phyloP scores from a whole-genome alignment of 2,797 vertebrate species.

The Bradypodion pumilum region DNA sequence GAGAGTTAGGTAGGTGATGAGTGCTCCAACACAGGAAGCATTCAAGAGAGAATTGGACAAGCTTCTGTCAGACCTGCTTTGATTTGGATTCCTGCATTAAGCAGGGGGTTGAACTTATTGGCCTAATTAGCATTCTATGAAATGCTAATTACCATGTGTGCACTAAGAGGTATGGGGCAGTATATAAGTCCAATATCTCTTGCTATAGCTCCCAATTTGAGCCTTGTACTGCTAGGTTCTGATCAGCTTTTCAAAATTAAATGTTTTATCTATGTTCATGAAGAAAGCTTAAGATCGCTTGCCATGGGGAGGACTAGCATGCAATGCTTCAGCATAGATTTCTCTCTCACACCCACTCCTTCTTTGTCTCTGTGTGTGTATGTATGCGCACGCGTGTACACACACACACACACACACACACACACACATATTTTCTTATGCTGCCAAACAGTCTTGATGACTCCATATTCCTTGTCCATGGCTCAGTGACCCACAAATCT shows the following conservation, averaged over 20 bases:
- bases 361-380: neutral
- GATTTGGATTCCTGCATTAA: too few relatives aligned
- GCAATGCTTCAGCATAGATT: conserved; percentile 50
- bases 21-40: too few relatives aligned
- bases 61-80: too few relatives aligned
- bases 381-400: neutral
- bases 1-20: too few relatives aligned
- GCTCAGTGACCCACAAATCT: conserved; percentile 96
- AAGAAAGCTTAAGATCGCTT: conserved; percentile 51
- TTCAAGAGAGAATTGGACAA: too few relatives aligned
- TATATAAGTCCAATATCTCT: too few relatives aligned
- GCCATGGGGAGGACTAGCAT: conserved; percentile 57
- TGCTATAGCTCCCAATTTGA: conserved; percentile 45
- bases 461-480: conserved; percentile 91
- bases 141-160: too few relatives aligned
- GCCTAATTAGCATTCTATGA: too few relatives aligned
- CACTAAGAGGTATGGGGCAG: too few relatives aligned
- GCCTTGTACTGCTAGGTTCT: conserved; percentile 59
- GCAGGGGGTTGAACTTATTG: too few relatives aligned
- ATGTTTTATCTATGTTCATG: conserved; percentile 60
- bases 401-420: neutral
- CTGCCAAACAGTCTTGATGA: conserved; percentile 88
- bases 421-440: neutral
- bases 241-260: conserved; percentile 70
- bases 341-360: neutral